These are phyloP conservation scores for Sialia sialis DNA, from an alignment of 2,113 vertebrate genomes.

Conservation along the genomic window DNA sequence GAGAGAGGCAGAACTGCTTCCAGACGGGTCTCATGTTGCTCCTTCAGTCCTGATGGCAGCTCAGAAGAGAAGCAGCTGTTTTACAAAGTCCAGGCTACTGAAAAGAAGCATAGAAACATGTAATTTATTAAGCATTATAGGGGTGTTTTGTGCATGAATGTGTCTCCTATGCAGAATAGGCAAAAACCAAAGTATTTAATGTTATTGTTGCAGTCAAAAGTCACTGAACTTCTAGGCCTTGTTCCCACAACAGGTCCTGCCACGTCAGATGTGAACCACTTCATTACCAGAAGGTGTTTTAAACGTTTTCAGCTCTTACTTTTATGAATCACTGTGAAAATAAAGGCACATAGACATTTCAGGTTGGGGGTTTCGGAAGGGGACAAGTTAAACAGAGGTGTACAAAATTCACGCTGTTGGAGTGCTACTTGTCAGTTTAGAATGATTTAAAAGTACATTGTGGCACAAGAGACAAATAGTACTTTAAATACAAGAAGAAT, in stretches of 20 bases:
- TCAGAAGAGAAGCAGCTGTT: neutral
- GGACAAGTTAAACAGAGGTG: neutral
- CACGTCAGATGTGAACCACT: neutral
- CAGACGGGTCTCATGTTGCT: fast-evolving
- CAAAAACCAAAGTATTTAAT: constrained; percentile 38
- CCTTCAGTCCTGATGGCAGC: neutral
- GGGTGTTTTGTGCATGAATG: neutral
- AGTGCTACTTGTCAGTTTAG: neutral
- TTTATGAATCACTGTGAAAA: constrained; percentile 39
- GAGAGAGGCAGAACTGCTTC: neutral
- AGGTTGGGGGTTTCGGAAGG: neutral
- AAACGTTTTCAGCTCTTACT: neutral
- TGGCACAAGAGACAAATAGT: no score
- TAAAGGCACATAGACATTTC: neutral
- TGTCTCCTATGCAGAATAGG: neutral
- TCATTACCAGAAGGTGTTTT: neutral
- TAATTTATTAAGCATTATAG: neutral
- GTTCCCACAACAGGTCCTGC: neutral
- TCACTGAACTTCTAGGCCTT: neutral
- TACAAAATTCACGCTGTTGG: neutral
- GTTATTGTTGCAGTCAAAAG: neutral
- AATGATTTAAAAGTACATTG: neutral
- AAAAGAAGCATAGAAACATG: neutral
- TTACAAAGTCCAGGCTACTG: neutral
- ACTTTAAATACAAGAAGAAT: neutral